Conservation (phyloP, 2,888 invertebrate species). For the Saturnia japonica region DNA sequence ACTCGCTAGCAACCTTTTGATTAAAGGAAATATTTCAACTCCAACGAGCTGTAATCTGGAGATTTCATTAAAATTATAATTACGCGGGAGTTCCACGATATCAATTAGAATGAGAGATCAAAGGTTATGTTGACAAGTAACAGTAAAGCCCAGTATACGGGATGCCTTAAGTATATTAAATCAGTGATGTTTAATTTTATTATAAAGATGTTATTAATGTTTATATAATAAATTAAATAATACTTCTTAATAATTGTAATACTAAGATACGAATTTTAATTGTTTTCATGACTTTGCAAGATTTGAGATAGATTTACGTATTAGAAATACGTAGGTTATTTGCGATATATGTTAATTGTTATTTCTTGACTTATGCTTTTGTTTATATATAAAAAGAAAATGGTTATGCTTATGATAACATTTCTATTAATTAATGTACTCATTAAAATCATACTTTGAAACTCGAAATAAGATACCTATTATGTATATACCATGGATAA, state of each 20-base stretch:
- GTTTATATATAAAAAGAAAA: too few species aligned
- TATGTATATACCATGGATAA: too few species aligned
- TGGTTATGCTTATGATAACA: too few species aligned
- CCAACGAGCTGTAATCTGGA: constrained; percentile 2
- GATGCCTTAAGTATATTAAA: background rate
- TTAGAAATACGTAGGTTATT: background rate
- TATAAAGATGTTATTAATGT: background rate
- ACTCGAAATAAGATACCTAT: too few species aligned
- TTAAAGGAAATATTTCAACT: background rate
- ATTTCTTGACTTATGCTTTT: too few species aligned
- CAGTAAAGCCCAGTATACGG: background rate
- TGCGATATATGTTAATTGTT: too few species aligned
- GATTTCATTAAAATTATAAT: constrained; percentile 11
- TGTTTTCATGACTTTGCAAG: background rate
- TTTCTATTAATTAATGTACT: too few species aligned
- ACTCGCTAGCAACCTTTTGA: background rate
- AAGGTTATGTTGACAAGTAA: background rate
- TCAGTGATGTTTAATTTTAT: background rate
- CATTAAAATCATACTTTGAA: too few species aligned
- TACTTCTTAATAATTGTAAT: too few species aligned
- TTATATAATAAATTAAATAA: background rate
- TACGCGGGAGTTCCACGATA: background rate
- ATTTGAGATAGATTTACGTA: background rate
- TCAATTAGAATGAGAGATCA: background rate
- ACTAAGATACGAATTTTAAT: too few species aligned